Conservation (phyloP, 2,888 invertebrate genomes). For the Oscheius sp. region DNA sequence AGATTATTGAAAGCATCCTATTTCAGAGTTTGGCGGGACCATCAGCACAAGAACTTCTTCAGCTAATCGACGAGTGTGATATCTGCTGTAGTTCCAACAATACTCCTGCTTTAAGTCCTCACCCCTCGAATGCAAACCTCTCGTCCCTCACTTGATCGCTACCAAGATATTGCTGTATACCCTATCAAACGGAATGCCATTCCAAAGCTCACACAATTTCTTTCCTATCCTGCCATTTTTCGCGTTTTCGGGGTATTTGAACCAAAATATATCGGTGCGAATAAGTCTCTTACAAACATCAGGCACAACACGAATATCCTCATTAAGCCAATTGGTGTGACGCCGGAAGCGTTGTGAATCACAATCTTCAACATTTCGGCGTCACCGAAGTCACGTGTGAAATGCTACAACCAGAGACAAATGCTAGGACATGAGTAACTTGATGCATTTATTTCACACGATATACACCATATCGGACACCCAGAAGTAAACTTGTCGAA, state of each 20-base stretch:
- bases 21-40: conserved; percentile 78
- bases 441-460: conserved; percentile 19
- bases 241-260: conserved; percentile 1
- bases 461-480: conserved; percentile 18
- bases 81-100: conserved; percentile 76
- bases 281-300: neutral
- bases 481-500: conserved; percentile 1
- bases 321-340: neutral
- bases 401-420: no score
- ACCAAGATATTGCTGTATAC: no score
- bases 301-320: conserved; percentile 2
- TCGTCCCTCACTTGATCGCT: no score
- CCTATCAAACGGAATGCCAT: neutral
- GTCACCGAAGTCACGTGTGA: no score
- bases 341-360: neutral
- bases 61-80: conserved; percentile 92
- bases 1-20: conserved; percentile 18
- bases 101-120: conserved; percentile 33
- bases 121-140: conserved; percentile 22
- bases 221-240: conserved; percentile 5
- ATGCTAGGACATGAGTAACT: neutral
- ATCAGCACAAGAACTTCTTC: conserved; percentile 88
- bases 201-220: neutral
- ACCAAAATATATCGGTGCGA: conserved; percentile 14
- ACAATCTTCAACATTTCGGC: neutral